Conservation (phyloP, 2,113 vertebrate species). For the Pseudopodoces humilis region DNA sequence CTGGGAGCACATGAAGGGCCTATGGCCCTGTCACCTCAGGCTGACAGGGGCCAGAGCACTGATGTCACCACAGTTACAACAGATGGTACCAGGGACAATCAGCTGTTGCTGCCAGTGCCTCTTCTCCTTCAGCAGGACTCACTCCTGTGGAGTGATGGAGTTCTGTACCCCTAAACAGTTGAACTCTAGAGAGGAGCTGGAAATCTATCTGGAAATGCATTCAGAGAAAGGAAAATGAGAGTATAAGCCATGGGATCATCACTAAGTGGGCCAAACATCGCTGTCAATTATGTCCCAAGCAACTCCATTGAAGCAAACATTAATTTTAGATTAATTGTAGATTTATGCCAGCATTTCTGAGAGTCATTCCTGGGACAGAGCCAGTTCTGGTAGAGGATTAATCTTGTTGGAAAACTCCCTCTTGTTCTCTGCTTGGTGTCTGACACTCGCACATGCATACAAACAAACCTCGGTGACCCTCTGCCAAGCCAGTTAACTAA, state of each 20-base stretch:
- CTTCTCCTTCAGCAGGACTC: not conserved
- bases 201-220: not conserved
- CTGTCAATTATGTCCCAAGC: not conserved
- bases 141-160: accelerated
- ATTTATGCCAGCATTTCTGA: not conserved
- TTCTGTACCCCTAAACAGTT: not conserved
- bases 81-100: not conserved
- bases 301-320: not conserved
- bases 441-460: not conserved
- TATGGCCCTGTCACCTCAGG: not conserved
- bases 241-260: not conserved
- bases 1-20: not conserved
- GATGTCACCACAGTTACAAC: not conserved
- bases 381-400: constrained; percentile 23
- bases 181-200: not conserved
- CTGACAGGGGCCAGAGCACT: not conserved
- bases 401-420: constrained; percentile 1
- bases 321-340: not conserved
- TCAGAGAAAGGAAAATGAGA: not conserved
- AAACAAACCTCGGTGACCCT: not conserved
- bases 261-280: not conserved
- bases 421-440: not conserved
- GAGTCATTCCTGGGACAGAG: not conserved
- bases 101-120: accelerated
- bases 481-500: constrained; percentile 1